These are phyloP conservation scores for Drosophila chauvacae DNA, from an alignment of 1,140 invertebrate genomes.

Conservation along the genomic window DNA sequence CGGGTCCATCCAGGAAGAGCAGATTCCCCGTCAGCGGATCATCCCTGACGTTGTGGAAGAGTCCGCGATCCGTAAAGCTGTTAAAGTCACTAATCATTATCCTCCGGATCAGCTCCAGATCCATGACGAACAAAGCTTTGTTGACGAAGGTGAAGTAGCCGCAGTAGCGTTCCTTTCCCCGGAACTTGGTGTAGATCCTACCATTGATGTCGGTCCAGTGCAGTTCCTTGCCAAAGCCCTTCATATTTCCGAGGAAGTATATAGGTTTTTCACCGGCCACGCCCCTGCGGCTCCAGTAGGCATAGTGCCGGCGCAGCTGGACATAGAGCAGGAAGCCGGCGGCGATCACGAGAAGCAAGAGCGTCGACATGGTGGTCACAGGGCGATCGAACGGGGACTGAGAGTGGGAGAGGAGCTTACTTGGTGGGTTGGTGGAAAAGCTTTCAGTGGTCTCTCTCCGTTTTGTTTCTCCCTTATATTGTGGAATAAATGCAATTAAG, in stretches of 20 bases:
- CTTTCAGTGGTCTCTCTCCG: constrained; percentile 6
- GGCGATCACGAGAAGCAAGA: constrained; percentile 27
- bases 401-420: not conserved
- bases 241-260: constrained; percentile 64
- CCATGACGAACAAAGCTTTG: constrained; percentile 66
- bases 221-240: constrained; percentile 44
- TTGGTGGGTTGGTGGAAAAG: constrained; percentile 5
- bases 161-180: constrained; percentile 40
- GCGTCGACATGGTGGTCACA: constrained; percentile 35
- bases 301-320: constrained; percentile 48
- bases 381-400: constrained; percentile 30
- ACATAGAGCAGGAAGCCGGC: constrained; percentile 32
- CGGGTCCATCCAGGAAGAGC: constrained; percentile 85
- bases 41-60: constrained; percentile 84
- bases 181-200: constrained; percentile 59
- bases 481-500: constrained; percentile 2
- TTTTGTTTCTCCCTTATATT: not conserved
- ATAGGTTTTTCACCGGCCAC: constrained; percentile 65
- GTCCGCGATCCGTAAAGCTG: constrained; percentile 85
- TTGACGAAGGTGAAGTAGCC: constrained; percentile 65
- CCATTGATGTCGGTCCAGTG: constrained; percentile 71
- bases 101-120: constrained; percentile 84
- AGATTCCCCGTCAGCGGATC: constrained; percentile 86
- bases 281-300: constrained; percentile 85
- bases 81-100: constrained; percentile 87